Evolutionary conservation across 2,888 invertebrate species (phyloP).

Genomic region (Glaucopsyche alexis): DNA sequence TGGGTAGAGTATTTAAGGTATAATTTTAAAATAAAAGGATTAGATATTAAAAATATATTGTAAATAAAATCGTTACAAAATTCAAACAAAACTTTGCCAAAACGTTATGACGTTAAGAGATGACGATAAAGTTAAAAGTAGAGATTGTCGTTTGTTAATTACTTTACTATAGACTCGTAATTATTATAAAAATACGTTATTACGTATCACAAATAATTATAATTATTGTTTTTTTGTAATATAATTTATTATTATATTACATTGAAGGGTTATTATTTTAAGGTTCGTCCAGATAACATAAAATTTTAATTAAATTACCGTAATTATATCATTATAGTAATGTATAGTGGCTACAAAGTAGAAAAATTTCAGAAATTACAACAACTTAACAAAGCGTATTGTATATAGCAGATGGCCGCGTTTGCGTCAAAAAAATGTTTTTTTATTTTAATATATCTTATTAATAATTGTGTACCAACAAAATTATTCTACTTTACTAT

Average conservation of each 20-base stretch:
- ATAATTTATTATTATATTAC: constrained; percentile 20
- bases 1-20: too few relatives aligned
- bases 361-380: background rate
- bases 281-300: background rate
- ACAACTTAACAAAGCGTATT: background rate
- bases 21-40: too few relatives aligned
- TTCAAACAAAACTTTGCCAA: too few relatives aligned
- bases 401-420: background rate
- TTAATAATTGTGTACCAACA: background rate
- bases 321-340: background rate
- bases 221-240: background rate
- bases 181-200: background rate
- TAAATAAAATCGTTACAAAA: too few relatives aligned
- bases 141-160: background rate
- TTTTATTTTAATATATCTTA: background rate
- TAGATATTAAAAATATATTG: too few relatives aligned
- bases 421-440: background rate
- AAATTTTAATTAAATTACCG: background rate
- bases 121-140: too few relatives aligned
- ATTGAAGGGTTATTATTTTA: background rate
- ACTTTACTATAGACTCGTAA: background rate
- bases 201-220: background rate
- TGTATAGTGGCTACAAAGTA: background rate
- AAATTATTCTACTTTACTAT: background rate
- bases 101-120: too few relatives aligned